Percentiles rank a stretch among this genome's conserved stretches.
Evolutionary conservation across 53 echinoderm and acorn worm species (phyloP).

Genomic region (Crossaster papposus): DNA sequence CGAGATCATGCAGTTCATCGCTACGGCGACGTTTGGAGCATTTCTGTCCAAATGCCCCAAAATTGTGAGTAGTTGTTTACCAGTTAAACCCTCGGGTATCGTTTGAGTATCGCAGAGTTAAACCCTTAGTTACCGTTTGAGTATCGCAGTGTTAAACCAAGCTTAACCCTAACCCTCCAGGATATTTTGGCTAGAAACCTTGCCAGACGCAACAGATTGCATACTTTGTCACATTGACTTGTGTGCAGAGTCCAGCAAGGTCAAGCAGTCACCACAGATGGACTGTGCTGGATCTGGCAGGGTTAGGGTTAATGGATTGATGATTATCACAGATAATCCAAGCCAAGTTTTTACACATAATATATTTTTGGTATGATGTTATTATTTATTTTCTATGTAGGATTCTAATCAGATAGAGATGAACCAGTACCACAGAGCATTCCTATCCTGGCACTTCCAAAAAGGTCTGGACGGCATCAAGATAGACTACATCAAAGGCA

Average conservation of each 20-base stretch:
- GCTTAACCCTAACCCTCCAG: too few relatives aligned
- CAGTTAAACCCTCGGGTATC: background rate
- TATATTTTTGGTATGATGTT: background rate
- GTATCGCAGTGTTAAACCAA: too few relatives aligned
- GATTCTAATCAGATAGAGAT: conserved; percentile 46
- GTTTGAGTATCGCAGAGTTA: too few relatives aligned
- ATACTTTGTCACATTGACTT: too few relatives aligned
- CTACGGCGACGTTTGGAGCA: conserved; percentile 92
- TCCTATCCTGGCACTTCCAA: conserved; percentile 96
- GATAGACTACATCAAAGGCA: conserved; percentile 85
- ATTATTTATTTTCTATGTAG: conserved; percentile 2
- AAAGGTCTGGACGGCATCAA: conserved; percentile 92
- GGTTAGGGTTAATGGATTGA: too few relatives aligned
- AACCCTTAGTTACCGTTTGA: too few relatives aligned
- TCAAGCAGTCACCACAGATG: too few relatives aligned
- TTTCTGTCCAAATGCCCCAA: conserved; percentile 87
- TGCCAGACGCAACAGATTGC: too few relatives aligned
- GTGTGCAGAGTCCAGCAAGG: too few relatives aligned
- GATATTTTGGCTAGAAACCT: too few relatives aligned
- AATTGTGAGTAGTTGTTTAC: conserved; percentile 62
- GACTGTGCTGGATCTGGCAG: too few relatives aligned
- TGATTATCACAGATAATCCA: too few relatives aligned
- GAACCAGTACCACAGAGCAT: conserved; percentile 93
- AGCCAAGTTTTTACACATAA: background rate
- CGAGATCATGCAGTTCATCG: conserved; percentile 99